phyloP scores from a whole-genome alignment of 2,113 vertebrate species.

The Forbesichthys papilliferus region DNA sequence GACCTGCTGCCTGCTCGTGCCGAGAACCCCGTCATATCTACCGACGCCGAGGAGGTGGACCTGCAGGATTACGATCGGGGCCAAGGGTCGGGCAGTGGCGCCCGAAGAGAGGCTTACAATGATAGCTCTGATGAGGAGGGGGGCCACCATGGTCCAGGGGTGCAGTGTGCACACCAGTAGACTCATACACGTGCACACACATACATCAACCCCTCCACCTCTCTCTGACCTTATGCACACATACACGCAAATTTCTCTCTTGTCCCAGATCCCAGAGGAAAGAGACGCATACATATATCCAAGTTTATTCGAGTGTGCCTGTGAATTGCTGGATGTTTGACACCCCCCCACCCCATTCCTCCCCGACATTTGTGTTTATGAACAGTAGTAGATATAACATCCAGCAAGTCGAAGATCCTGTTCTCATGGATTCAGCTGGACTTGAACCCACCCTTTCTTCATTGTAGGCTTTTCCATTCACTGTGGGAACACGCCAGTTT shows the following conservation, averaged over 20 bases:
- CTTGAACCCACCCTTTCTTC: conserved; percentile 33
- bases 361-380: conserved; percentile 47
- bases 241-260: conserved; percentile 44
- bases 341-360: conserved; percentile 7
- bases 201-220: conserved; percentile 38
- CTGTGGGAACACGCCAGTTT: conserved; percentile 52
- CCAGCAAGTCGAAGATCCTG: conserved; percentile 35
- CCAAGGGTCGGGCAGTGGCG: conserved; percentile 86
- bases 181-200: conserved; percentile 45
- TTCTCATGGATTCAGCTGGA: conserved; percentile 42
- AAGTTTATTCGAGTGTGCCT: conserved; percentile 53
- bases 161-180: conserved; percentile 98
- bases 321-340: conserved; percentile 52
- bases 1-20: conserved; percentile 93
- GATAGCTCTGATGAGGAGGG: conserved; percentile 98
- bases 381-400: conserved; percentile 50
- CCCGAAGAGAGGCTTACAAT: conserved; percentile 93
- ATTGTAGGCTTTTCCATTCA: conserved; percentile 56
- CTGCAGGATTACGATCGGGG: conserved; percentile 93
- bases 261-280: conserved; percentile 41
- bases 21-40: conserved; percentile 85
- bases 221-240: conserved; percentile 49
- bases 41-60: conserved; percentile 94
- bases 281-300: conserved; percentile 34
- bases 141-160: conserved; percentile 93